Evolutionary conservation across 2,113 vertebrate species (phyloP), one percentile per base, ranked within the genome.

Genomic region (Hypanus sabinus): DNA sequence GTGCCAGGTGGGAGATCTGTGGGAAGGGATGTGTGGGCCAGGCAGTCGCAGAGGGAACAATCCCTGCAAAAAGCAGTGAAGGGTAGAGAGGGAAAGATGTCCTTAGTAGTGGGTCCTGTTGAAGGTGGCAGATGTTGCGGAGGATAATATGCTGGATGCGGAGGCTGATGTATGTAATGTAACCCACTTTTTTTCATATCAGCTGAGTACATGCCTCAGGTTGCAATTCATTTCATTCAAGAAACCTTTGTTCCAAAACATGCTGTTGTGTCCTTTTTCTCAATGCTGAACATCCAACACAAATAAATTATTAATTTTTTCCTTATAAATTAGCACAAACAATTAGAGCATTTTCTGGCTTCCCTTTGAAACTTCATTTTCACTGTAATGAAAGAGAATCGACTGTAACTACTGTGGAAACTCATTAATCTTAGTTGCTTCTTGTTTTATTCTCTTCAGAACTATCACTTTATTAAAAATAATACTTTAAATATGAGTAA

Each of bases 261-360:
- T 27, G 18, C 36, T 71, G 68, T 71, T 92, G 24, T 38, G 18
- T 38, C 90, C 68, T 38, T 93, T 93, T 16, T 38, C 38, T 71
- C 91, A 73, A 6, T 14, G 36, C 91, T 75, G 70, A 36, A 46
- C 70, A 75, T 73, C 11, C 62, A 30, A 11, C 46, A 14, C 24
- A 73, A 46, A 55, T 93, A 93, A 93, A 75, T 93, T 55, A 93
- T 93, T 93, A 12, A 93, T 93, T 87, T 93, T 18, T 36, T 55
- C 24, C 36, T 93, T 46, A 71, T 38, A 55, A 93, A 93, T 93
- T 71, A 73, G 10, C 62, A 12, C 91, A 22, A 55, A 11, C 91
- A 73, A 71, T 73, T 27, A 38, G 24, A 65, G 33, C 8, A 73
- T 93, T 68, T 93, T 75, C n/a, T 6, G 38, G 91, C 73, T 36